Evolutionary conservation across 2,888 invertebrate species (phyloP), one percentile per base, ranked within the genome.

Genomic region (Latheticus oryzae): DNA sequence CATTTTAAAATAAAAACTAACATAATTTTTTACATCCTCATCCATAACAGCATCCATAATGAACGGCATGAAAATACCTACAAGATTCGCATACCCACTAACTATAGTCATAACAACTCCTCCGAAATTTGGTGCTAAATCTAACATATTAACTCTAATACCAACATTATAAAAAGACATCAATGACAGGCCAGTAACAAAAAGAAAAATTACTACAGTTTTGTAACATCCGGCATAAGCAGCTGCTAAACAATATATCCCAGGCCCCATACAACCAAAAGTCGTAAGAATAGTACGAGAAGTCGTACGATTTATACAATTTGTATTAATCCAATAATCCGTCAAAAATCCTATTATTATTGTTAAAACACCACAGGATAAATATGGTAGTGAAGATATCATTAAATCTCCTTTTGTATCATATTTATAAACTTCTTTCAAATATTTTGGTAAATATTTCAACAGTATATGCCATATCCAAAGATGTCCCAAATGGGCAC

Each of bases 381-480:
- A 11, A 16, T 40, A 40, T 7, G 40, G 23, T 4, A 40, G 4
- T 4, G 40, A 15, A 2, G 40, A 2, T n/a, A n/a, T n/a, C 13
- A 11, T 15, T 3, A 24, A 2, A 3, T 8, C 40, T 3, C 40
- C 13, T 2, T 21, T 5, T 3, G 24, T n/a, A 8, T 40, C 13
- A 2, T 24, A n/a, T 4, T 24, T 11, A 8, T 24, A 24, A 5
- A 40, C 24, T 8, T 40, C 23, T 9, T 12, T 23, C 1, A 40
- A 7, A 9, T 24, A 40, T 1, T 3, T 23, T 5, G 23, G 40
- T 1, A 40, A 24, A 5, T 40, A 86, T 0, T 85, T 86, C 19
- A 86, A 82, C 82, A 87, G 84, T 3, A 85, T 86, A 72, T 85
- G 86, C 69, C 86, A 84, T 1, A 85, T 85, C 83, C 85, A 87